These are phyloP conservation scores for Stegastes partitus DNA, from an alignment of 2,113 vertebrate species.

Conservation along the genomic window DNA sequence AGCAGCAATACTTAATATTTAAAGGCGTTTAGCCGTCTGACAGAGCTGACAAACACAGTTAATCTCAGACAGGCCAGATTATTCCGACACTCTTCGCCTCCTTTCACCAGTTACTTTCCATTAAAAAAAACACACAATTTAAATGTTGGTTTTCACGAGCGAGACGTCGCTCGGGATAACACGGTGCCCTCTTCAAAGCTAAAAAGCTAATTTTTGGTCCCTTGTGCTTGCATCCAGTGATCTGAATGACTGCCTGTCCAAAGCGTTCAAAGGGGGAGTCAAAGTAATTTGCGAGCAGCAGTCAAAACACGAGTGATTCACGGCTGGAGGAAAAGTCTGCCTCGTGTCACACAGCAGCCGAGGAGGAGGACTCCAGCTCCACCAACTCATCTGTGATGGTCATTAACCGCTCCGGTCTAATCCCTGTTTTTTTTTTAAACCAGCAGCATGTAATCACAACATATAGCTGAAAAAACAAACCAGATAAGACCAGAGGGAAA, in stretches of 20 bases:
- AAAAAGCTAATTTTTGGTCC: slow-evolving; percentile 8
- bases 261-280: slow-evolving; percentile 14
- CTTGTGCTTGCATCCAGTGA: slow-evolving; percentile 8
- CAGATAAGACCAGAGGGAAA: slow-evolving; percentile 22
- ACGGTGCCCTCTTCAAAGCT: not conserved
- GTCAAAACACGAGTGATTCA: slow-evolving; percentile 37
- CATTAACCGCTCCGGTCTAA: slow-evolving; percentile 45
- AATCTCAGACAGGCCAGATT: no score
- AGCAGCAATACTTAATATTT: no score
- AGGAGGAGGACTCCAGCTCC: slow-evolving; percentile 8
- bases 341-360: slow-evolving; percentile 27
- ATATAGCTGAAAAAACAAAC: slow-evolving; percentile 9
- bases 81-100: no score
- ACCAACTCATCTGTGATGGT: slow-evolving; percentile 29
- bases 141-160: not conserved
- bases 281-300: slow-evolving; percentile 24
- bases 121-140: no score
- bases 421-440: slow-evolving; percentile 48
- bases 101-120: no score
- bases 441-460: slow-evolving; percentile 47
- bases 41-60: no score
- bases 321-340: not conserved
- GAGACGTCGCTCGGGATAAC: slow-evolving; percentile 18
- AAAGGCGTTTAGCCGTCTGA: no score
- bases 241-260: slow-evolving; percentile 26